Base-by-base conservation (phyloP, 2,797 vertebrate genomes). In the Chelonia mydas region DNA sequence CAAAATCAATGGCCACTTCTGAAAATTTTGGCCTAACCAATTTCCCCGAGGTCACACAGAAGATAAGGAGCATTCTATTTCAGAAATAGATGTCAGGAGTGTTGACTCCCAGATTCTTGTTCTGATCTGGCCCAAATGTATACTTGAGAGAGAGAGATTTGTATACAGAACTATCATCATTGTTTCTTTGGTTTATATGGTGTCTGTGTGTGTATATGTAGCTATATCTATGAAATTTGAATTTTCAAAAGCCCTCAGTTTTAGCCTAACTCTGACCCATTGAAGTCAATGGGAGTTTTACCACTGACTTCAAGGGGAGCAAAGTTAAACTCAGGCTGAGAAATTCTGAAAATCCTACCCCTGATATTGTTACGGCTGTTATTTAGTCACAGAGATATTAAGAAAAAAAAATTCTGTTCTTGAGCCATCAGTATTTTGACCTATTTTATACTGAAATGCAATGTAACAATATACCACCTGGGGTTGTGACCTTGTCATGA, bases 261-360 rank as follows among this genome's bases (percentile, higher is more conserved):
- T 89, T 81, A 0, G 15, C 2, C 7, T 45, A 12, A 2, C 5
- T 83, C 59, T 84, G 9, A 5, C 5, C 1, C 1, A 1, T 0
- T 12, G 13, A 74, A 65, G 4, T 1, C 37, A 74, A 15, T 74
- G 37, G 11, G 13, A 77, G 81, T 31, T 83, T 81, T 78, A 87
- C 19, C 27, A 87, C 4, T 0, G 0, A 61, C 2, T 4, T 89
- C 19, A 16, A 53, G 15, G 5, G 3, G n/a, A 89, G 25, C 23
- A 65, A 25, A 89, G 7, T 8, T 84, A 37, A 45, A 3, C 23
- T 25, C 3, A 76, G 41, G 41, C 23, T 47, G 65, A 37, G 9
- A 76, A 7, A 12, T 28, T 76, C 9, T 28, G 11, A 76, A 76
- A 76, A 76, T 47, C 41, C 13, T 7, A 27, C 25, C 37, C 25